Conservation (phyloP, 2,888 invertebrate species). For the Eristalinus sepulchralis region DNA sequence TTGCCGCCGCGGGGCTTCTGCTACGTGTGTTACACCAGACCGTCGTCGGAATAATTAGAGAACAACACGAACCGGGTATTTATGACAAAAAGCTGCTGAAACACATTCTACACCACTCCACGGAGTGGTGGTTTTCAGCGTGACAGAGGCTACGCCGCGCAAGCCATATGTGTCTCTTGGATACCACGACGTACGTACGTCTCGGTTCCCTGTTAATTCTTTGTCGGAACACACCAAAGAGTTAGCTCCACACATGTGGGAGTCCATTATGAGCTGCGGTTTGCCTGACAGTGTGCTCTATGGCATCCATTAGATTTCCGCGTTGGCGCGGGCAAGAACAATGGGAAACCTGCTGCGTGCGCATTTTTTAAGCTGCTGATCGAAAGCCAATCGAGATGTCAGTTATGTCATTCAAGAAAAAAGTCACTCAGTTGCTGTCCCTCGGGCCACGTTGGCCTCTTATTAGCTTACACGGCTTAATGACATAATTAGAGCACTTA, state of each 20-base stretch:
- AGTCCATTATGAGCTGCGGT: constrained; percentile 7
- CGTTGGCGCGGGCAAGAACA: constrained; percentile 53
- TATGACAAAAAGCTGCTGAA: constrained; percentile 68
- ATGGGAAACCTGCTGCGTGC: constrained; percentile 15
- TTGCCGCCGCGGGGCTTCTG: neutral
- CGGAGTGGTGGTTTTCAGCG: constrained; percentile 6
- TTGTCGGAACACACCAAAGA: constrained; percentile 37
- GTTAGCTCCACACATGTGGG: constrained; percentile 23
- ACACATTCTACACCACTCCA: constrained; percentile 39
- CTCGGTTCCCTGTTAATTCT: constrained; percentile 42
- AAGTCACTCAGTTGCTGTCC: neutral
- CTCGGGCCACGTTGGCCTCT: constrained; percentile 4
- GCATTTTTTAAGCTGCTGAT: constrained; percentile 43
- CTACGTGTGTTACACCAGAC: neutral
- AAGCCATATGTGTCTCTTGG: constrained; percentile 37
- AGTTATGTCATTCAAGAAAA: constrained; percentile 55
- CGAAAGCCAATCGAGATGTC: constrained; percentile 63
- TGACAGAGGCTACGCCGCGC: constrained; percentile 20
- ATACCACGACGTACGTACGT: neutral
- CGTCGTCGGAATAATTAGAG: constrained; percentile 55
- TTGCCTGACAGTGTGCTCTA: constrained; percentile 22
- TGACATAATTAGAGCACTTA: constrained; percentile 43
- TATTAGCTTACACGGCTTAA: constrained; percentile 6
- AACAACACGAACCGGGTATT: constrained; percentile 65
- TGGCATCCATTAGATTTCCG: constrained; percentile 66